Conservation (phyloP, 2,888 invertebrate species). For the Orthonevra nobilis region DNA sequence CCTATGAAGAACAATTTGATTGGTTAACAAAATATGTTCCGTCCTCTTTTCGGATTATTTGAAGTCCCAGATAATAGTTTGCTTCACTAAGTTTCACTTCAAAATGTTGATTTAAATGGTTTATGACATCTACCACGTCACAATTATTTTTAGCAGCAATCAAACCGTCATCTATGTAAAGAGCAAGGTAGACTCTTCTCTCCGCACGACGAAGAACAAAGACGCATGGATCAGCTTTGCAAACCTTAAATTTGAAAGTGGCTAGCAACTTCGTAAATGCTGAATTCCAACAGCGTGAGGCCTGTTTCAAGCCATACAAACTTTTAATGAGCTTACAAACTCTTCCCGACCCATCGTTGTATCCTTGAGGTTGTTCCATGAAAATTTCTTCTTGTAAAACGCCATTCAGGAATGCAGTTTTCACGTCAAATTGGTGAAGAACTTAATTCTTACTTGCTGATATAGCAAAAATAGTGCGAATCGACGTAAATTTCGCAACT, state of each 20-base stretch:
- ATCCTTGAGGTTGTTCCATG: constrained; percentile 20
- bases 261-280: constrained; percentile 8
- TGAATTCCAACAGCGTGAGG: constrained; percentile 14
- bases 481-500: too few species aligned
- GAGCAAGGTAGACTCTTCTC: constrained; percentile 69
- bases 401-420: too few species aligned
- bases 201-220: constrained; percentile 50
- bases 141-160: constrained; percentile 49
- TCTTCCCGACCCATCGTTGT: constrained; percentile 56
- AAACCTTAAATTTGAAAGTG: constrained; percentile 38
- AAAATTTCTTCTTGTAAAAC: neutral
- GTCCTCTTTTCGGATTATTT: constrained; percentile 5
- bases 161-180: constrained; percentile 73
- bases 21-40: constrained; percentile 57
- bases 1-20: constrained; percentile 34
- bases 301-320: constrained; percentile 71
- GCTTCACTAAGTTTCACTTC: constrained; percentile 14
- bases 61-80: constrained; percentile 17
- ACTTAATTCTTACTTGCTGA: neutral
- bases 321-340: constrained; percentile 20
- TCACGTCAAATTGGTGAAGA: constrained; percentile 33
- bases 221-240: constrained; percentile 72
- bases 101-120: neutral
- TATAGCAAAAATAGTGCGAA: neutral
- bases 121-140: constrained; percentile 1